A percentile compares a stretch with the other conserved stretches of the same genome.
phyloP scores from a whole-genome alignment of 2,113 vertebrate genomes.

The Accipiter cooperii region DNA sequence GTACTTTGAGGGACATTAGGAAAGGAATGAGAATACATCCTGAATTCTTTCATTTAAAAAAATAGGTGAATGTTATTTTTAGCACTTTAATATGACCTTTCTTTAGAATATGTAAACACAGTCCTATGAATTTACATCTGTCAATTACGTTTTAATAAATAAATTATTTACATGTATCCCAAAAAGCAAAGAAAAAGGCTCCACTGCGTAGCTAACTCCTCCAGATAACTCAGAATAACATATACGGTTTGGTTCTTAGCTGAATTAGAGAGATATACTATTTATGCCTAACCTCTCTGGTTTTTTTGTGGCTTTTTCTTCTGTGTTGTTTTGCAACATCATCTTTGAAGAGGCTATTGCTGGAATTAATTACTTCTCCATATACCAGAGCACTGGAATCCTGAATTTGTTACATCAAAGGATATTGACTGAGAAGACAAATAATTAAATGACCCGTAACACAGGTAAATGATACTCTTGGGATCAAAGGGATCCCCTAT shows the following conservation, averaged over 20 bases:
- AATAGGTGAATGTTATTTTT: neutral
- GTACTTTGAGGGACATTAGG: neutral
- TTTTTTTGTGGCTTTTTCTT: neutral
- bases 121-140: neutral
- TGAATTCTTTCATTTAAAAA: neutral
- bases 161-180: neutral
- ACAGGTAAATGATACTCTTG: slow-evolving; percentile 26
- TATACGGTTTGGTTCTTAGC: neutral
- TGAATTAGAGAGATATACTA: neutral
- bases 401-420: slow-evolving; percentile 58
- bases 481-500: slow-evolving; percentile 41
- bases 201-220: neutral
- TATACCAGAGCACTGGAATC: neutral
- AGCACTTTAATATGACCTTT: neutral
- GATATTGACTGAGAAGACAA: slow-evolving; percentile 13
- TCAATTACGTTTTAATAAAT: neutral
- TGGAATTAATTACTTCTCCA: slow-evolving; percentile 8
- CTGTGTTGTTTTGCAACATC: neutral
- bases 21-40: neutral
- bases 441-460: slow-evolving; percentile 52
- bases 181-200: neutral
- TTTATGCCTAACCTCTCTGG: neutral
- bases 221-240: neutral
- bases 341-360: neutral
- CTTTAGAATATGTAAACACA: neutral